Evolutionary conservation across 2,888 invertebrate species (phyloP), one percentile per base, ranked within the genome.

Genomic region (Ophraella communa): DNA sequence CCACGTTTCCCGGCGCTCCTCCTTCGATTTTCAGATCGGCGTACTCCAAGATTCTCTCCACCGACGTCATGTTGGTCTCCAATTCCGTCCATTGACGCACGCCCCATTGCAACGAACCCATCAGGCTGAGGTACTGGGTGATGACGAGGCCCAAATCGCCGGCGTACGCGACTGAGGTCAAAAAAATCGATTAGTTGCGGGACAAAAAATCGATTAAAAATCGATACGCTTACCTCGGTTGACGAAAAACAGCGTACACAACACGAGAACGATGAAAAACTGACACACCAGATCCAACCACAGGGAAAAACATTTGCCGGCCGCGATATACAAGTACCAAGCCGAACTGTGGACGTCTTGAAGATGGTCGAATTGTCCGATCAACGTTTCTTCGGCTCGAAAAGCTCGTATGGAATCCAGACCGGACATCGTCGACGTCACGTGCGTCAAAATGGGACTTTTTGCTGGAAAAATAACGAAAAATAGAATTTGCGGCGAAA

Each of bases 51-150:
- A 78, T 69, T 59, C 78, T 65, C 62, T 75, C 74, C 14, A 76
- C 76, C 2, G 78, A 79, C 4, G 76, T 78, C 78, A 79, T 78
- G 61, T 93, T 83, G 20, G 92, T 94, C 79, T 82, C 82, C 14
- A 82, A 80, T 81, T 96, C 96, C 0, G 96, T 94, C 74, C 94
- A 94, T 80, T 96, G 96, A 2, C 96, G 85, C 70, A 88, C 85
- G 4, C 85, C 86, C 87, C 87, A 88, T 77, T 87, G 87, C 71
- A 88, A 71, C 78, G 84, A 82, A 8, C 92, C 91, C 0, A 91
- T 91, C 61, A 93, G 85, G 14, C 72, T 70, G 0, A 90, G 88
- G 30, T 91, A 91, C 77, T 93, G 92, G 0, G 93, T 93, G 61
- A 93, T 91, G 11, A 93, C 91, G 57, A 93, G 80, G 23, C 93